Evolutionary conservation across 2,888 invertebrate genomes (phyloP).

Genomic region (Uropetala carovei): DNA sequence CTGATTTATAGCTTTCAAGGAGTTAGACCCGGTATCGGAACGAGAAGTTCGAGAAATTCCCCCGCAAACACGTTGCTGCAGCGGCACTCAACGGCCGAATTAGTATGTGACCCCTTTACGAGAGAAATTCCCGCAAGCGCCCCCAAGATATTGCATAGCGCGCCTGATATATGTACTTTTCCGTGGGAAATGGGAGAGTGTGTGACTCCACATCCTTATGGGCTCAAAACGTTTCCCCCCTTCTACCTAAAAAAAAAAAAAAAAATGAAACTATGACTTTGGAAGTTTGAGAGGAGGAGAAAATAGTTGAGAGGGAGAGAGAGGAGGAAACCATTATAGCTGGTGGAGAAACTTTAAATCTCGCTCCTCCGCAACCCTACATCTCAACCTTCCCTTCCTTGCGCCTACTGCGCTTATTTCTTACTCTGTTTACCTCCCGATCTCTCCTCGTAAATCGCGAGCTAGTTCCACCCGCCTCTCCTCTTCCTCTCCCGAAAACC

Average conservation of each 20-base stretch:
- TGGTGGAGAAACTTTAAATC: neutral
- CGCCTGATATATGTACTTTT: neutral
- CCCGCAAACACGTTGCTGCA: neutral
- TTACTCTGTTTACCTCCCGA: neutral
- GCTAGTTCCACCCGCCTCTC: neutral
- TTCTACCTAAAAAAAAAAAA: neutral
- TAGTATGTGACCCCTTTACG: constrained; percentile 2
- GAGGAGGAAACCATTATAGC: neutral
- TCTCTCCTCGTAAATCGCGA: constrained; percentile 15
- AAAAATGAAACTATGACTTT: neutral
- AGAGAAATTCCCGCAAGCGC: neutral
- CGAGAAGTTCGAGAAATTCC: constrained; percentile 9
- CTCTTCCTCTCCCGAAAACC: too few species aligned
- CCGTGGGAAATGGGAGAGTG: neutral
- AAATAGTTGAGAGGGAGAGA: neutral
- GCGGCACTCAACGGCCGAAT: constrained; percentile 43
- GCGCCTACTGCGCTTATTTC: neutral
- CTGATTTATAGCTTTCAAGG: constrained; percentile 3
- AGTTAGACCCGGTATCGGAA: neutral
- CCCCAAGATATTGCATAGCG: constrained; percentile 31
- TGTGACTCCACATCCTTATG: neutral
- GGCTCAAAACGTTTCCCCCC: neutral
- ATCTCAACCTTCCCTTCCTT: neutral
- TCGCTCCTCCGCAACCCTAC: neutral
- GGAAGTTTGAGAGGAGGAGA: neutral